Evolutionary conservation across 2,797 vertebrate species (phyloP).

Genomic region (Schizopygopsis pylzovi): DNA sequence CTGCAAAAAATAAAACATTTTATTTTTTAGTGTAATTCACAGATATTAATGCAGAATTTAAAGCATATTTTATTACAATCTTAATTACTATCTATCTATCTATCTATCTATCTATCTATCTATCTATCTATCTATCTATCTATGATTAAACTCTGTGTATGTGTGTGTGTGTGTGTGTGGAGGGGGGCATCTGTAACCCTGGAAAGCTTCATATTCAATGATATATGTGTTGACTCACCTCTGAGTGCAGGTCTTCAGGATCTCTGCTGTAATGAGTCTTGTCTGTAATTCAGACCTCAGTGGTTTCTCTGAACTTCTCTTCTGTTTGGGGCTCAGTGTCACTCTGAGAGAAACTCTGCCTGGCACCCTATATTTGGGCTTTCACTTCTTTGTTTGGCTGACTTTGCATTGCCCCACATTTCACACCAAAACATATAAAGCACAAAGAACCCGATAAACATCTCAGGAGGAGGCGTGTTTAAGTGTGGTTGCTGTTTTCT

Average conservation of each 20-base stretch:
- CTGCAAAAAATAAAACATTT: background rate
- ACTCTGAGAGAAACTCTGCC: background rate
- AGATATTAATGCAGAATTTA: background rate
- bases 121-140: no score
- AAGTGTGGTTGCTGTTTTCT: background rate
- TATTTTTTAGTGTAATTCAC: background rate
- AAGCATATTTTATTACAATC: background rate
- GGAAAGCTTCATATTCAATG: background rate
- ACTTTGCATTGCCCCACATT: conserved; percentile 6
- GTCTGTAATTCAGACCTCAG: conserved; percentile 18
- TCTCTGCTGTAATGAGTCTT: no score
- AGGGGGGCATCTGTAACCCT: background rate
- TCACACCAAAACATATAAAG: conserved; percentile 21
- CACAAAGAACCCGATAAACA: background rate
- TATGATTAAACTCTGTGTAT: background rate
- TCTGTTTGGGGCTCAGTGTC: background rate
- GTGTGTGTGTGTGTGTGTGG: no score
- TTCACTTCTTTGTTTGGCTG: conserved; percentile 7
- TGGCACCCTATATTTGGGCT: background rate
- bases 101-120: background rate
- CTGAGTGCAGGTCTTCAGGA: background rate
- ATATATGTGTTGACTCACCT: conserved; percentile 46
- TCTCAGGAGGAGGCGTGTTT: background rate
- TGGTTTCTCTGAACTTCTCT: conserved; percentile 3
- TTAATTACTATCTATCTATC: background rate